phyloP scores from a whole-genome alignment of 2,113 vertebrate genomes.

The Labrus mixtus region DNA sequence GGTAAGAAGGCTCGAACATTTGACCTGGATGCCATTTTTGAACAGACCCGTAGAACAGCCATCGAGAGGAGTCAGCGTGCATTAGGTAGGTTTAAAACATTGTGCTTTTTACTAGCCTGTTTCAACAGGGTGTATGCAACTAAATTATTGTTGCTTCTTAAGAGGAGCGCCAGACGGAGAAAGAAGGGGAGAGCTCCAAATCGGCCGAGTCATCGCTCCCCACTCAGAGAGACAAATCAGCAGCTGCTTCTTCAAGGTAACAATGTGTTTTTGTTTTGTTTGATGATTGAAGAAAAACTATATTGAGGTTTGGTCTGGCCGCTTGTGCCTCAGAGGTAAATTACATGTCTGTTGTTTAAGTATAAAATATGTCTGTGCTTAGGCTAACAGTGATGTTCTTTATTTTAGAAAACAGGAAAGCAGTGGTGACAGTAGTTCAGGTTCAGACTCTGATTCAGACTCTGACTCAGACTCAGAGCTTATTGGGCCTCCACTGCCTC shows the following conservation, averaged over 20 bases:
- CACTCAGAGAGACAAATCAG: constrained; percentile 37
- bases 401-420: constrained; percentile 67
- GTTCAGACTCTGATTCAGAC: constrained; percentile 74
- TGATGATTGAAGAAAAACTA: neutral
- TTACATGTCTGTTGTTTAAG: neutral
- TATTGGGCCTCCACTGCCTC: constrained; percentile 85
- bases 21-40: constrained; percentile 96
- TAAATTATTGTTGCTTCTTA: neutral
- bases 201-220: constrained; percentile 38
- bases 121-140: neutral
- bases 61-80: constrained; percentile 92
- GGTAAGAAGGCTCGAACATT: constrained; percentile 98
- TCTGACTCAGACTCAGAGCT: constrained; percentile 72
- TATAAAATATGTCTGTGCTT: neutral
- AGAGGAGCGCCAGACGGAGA: constrained; percentile 76
- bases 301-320: neutral
- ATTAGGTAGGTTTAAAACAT: constrained; percentile 83
- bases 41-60: constrained; percentile 95
- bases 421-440: constrained; percentile 69
- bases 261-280: neutral
- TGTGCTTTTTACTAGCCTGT: neutral
- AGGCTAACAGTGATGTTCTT: neutral
- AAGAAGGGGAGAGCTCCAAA: constrained; percentile 64
- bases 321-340: neutral
- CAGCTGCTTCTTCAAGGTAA: constrained; percentile 65